Evolutionary conservation across 2,797 vertebrate genomes (phyloP).

Genomic region (Etheostoma perlongum): DNA sequence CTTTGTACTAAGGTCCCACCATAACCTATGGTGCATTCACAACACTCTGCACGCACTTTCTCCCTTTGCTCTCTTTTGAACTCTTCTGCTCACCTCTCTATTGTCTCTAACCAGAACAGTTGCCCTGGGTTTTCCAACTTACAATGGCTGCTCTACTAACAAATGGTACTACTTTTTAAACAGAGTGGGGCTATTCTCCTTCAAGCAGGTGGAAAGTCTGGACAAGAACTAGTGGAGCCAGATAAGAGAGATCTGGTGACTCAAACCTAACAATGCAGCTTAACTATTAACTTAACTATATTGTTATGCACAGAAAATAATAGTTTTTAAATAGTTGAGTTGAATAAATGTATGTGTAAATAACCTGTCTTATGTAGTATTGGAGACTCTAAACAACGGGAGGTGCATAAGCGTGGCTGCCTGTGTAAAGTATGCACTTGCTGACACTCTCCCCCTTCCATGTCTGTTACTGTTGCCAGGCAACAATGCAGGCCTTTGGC

Average conservation of each 20-base stretch:
- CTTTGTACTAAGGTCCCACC: slow-evolving; percentile 41
- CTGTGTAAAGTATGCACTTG: neutral
- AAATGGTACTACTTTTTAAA: slow-evolving; percentile 9
- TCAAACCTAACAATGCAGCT: neutral
- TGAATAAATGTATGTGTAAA: neutral
- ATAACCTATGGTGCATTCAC: slow-evolving; percentile 33
- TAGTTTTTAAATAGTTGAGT: neutral
- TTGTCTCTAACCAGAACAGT: slow-evolving; percentile 37
- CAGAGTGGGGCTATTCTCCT: neutral
- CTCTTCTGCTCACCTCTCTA: slow-evolving; percentile 4
- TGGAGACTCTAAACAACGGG: neutral
- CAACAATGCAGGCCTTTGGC: neutral
- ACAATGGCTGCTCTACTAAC: slow-evolving; percentile 51
- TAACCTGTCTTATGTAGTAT: too few relatives aligned
- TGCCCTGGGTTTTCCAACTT: slow-evolving; percentile 26
- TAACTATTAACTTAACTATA: neutral
- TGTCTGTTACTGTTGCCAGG: neutral
- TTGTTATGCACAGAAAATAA: neutral
- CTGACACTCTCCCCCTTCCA: neutral
- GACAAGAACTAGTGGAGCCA: neutral
- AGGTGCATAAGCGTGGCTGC: neutral
- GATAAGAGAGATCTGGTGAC: neutral
- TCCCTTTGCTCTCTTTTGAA: slow-evolving; percentile 21
- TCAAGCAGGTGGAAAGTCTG: slow-evolving; percentile 11
- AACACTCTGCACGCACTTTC: slow-evolving; percentile 1